phyloP scores from a whole-genome alignment of 53 echinoderm and acorn worm species.

The Antedon mediterranea region DNA sequence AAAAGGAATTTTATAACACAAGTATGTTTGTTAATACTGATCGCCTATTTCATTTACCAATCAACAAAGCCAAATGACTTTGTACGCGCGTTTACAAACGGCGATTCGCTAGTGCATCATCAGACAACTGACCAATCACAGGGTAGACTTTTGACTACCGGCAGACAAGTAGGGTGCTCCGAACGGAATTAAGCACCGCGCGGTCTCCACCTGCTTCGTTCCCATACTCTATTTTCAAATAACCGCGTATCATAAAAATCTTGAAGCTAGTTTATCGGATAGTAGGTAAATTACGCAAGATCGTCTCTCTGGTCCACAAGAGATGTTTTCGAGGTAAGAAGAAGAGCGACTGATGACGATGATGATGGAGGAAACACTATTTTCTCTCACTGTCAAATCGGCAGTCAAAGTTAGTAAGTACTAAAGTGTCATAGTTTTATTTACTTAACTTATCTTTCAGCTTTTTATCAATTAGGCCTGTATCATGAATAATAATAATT shows the following conservation, averaged over 20 bases:
- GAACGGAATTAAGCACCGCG: neutral
- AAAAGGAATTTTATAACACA: neutral
- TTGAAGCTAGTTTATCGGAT: neutral
- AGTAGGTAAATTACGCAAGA: neutral
- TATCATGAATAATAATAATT: no score
- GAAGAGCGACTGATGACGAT: neutral
- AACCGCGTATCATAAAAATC: neutral
- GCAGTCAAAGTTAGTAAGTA: neutral
- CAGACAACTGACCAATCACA: neutral
- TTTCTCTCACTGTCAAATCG: neutral
- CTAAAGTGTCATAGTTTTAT: neutral
- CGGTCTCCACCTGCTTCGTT: neutral
- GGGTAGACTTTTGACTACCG: neutral
- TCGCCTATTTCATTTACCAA: neutral
- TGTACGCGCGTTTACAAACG: neutral
- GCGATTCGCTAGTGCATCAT: neutral
- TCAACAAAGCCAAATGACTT: neutral
- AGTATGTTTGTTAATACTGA: neutral
- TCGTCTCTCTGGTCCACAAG: neutral
- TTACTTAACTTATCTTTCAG: neutral
- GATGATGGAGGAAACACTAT: neutral
- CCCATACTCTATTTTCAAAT: neutral
- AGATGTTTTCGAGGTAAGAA: no score
- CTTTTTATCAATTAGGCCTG: no score
- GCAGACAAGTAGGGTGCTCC: neutral